A percentile compares a stretch with the other conserved stretches of the same genome.
Conservation (phyloP, 1,140 invertebrate species). For the Mamestra configurata region DNA sequence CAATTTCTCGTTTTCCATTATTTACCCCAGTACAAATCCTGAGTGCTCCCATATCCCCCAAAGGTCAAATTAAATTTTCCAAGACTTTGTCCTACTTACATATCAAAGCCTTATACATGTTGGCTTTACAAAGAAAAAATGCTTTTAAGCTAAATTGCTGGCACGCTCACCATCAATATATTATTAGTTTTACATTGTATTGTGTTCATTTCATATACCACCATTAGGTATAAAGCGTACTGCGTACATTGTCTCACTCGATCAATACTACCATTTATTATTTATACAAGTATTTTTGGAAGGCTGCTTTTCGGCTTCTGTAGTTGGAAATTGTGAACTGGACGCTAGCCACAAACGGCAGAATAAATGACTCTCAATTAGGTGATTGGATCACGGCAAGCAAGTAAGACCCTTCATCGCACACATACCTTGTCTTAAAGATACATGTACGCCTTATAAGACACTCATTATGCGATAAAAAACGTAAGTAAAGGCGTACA, state of each 20-base stretch:
- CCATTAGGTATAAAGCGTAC: background rate
- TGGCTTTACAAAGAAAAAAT: background rate
- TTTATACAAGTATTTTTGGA: conserved; percentile 23
- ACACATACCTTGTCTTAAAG: background rate
- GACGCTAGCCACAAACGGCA: background rate
- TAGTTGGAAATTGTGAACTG: conserved; percentile 11
- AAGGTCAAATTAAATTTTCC: conserved; percentile 25
- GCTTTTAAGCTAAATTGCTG: conserved; percentile 12
- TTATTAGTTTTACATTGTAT: background rate
- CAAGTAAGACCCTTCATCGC: conserved; percentile 16
- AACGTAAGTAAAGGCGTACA: background rate
- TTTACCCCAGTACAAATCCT: background rate
- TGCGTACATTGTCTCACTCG: conserved; percentile 4
- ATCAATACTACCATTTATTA: conserved; percentile 25
- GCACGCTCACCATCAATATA: conserved; percentile 9
- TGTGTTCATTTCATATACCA: conserved; percentile 7
- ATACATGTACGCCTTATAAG: conserved; percentile 24
- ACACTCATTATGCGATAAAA: conserved; percentile 32
- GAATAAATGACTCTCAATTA: conserved; percentile 2
- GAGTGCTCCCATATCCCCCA: conserved; percentile 4
- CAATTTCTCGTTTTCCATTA: background rate
- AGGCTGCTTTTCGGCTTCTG: background rate
- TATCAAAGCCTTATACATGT: background rate
- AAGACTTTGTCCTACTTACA: conserved; percentile 6
- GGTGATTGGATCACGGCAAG: conserved; percentile 32